These are phyloP conservation scores for Blastobasis adustella DNA, from an alignment of 2,888 invertebrate genomes.

Conservation along the genomic window DNA sequence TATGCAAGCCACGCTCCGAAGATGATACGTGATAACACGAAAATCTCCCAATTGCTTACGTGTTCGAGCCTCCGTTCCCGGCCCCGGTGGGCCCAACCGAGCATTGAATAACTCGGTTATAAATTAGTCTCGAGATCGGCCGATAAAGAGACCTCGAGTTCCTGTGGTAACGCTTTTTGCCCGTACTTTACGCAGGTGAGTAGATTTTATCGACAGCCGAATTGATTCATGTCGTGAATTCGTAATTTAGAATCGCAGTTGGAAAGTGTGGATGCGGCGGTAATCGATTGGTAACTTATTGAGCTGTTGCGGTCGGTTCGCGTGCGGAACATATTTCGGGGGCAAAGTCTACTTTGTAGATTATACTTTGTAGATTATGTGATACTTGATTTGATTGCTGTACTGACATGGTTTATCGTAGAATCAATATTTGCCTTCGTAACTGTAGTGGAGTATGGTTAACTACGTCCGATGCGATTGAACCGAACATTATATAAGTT, in stretches of 20 bases:
- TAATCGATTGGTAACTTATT: no score
- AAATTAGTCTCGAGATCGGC: conserved; percentile 64
- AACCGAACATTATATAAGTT: no score
- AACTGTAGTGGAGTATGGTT: no score
- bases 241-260: conserved; percentile 26
- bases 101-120: conserved; percentile 67
- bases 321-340: no score
- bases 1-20: conserved; percentile 62
- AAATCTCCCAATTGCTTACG: conserved; percentile 74
- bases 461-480: no score
- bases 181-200: conserved; percentile 52
- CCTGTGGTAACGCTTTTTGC: conserved; percentile 53
- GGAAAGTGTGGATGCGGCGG: no score
- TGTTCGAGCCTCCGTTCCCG: conserved; percentile 45
- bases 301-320: no score
- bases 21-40: conserved; percentile 75
- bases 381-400: no score
- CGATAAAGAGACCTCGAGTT: conserved; percentile 51
- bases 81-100: conserved; percentile 24
- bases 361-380: no score
- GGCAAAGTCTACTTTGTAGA: no score
- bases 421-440: no score
- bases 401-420: no score
- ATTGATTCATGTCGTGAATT: conserved; percentile 62
- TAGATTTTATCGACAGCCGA: conserved; percentile 63